A percentile compares a stretch with the other conserved stretches of the same genome.
phyloP scores from a whole-genome alignment of 2,797 vertebrate species.

The Clamator glandarius region DNA sequence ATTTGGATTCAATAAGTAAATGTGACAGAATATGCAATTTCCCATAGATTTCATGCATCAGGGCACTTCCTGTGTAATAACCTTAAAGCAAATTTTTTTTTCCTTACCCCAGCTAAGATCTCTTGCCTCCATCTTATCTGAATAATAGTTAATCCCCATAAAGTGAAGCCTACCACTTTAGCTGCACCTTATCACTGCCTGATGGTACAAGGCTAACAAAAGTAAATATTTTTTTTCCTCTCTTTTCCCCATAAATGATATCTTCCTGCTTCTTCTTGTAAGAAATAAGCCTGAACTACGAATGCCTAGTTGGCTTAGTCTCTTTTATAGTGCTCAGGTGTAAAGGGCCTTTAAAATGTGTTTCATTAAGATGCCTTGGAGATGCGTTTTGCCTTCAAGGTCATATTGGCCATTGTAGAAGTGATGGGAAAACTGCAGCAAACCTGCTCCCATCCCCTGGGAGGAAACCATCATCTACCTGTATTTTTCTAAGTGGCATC shows the following conservation, averaged over 20 bases:
- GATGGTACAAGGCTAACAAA: constrained; percentile 63
- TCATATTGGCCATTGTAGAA: background rate
- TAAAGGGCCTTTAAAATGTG: constrained; percentile 1
- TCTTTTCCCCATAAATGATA: constrained; percentile 61
- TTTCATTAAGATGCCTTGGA: constrained; percentile 10
- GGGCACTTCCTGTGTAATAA: constrained; percentile 77
- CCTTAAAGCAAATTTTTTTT: constrained; percentile 54
- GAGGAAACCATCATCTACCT: background rate
- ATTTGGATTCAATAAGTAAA: constrained; percentile 82
- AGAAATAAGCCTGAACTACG: background rate
- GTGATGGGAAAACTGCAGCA: background rate
- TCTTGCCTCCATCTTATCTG: constrained; percentile 73
- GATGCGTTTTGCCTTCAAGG: background rate
- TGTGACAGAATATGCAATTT: constrained; percentile 83
- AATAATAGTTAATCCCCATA: constrained; percentile 70
- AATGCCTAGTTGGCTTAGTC: background rate
- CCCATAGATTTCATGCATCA: constrained; percentile 72
- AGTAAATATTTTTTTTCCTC: constrained; percentile 22
- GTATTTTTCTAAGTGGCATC: background rate
- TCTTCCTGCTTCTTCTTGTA: constrained; percentile 56
- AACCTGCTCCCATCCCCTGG: background rate
- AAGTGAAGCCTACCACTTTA: constrained; percentile 72
- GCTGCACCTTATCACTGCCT: constrained; percentile 69
- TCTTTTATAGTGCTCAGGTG: background rate
- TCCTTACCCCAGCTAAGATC: constrained; percentile 21